Base-by-base conservation (phyloP, 1,140 invertebrate genomes). In the Drosophila mojavensis region DNA sequence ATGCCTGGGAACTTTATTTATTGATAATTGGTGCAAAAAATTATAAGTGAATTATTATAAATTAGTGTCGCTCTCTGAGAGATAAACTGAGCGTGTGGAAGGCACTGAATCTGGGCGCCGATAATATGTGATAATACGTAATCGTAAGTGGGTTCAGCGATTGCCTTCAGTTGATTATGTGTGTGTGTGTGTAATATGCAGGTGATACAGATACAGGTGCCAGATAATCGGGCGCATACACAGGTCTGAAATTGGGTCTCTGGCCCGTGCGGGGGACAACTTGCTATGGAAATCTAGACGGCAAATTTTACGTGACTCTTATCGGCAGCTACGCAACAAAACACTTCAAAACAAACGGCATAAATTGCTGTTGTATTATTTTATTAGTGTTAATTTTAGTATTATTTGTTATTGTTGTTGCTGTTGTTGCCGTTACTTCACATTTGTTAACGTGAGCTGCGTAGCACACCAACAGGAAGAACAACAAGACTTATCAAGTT, bases 211-310 rank as follows among this genome's bases (percentile, higher is more conserved):
- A 10, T 39, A 39, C 36, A 11, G 10, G 2, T 11, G 43, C n/a
- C 43, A 47, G 43, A 17, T 15, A 17, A 47, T 47, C 43, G 17
- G 43, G 17, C 43, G 41, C 0, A 45, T 17, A 15, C 5, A 3
- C 4, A 43, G 3, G 41, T 4, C 43, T 45, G 15, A 47, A 47
- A 45, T 45, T 50, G 47, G 58, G 65, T 74, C 51, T 62, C 50
- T 48, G 7, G 6, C 13, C 36, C 28, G 6, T 5, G 5, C 28
- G 28, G 5, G 5, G 6, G 28, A 5, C 28, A 6, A 30, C 6
- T 30, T 6, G 33, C 33, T 9, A 86, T 91, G 82, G 61, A 91
- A 82, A 90, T 86, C 79, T 82, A 75, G 75, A 75, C 79, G 75
- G 15, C 28, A 50, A 50, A 50, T 48, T 83, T 13, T 9, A 10